Evolutionary conservation across 2,797 vertebrate species (phyloP).

Genomic region (Galaxias olidus): DNA sequence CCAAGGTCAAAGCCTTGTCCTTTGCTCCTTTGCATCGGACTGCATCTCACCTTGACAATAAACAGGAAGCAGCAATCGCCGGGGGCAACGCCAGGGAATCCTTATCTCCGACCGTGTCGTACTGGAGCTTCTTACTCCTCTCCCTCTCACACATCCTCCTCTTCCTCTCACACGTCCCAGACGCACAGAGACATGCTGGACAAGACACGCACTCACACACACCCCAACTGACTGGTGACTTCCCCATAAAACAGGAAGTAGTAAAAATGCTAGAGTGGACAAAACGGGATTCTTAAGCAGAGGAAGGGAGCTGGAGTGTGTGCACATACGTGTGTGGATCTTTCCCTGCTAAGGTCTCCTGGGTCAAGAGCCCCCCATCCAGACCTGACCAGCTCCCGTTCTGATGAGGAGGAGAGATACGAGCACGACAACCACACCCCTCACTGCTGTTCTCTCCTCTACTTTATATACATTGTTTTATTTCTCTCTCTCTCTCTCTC

Average conservation of each 20-base stretch:
- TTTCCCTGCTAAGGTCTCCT: conserved; percentile 4
- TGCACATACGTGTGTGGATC: conserved; percentile 13
- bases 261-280: conserved; percentile 8
- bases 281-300: conserved; percentile 15
- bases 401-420: too few species aligned
- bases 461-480: too few species aligned
- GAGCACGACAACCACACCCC: too few species aligned
- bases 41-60: conserved; percentile 59
- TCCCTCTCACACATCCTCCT: conserved; percentile 23
- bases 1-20: conserved; percentile 47
- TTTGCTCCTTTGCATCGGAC: conserved; percentile 57
- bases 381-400: conserved; percentile 1
- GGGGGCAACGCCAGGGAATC: conserved; percentile 23
- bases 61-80: conserved; percentile 78
- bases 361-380: conserved; percentile 12
- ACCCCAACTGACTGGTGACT: conserved; percentile 23
- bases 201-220: conserved; percentile 31
- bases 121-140: neutral
- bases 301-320: conserved; percentile 24
- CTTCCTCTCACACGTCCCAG: conserved; percentile 33
- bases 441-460: too few species aligned
- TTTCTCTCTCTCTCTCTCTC: too few species aligned
- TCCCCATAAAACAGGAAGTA: conserved; percentile 33
- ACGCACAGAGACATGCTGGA: conserved; percentile 1
- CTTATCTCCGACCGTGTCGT: conserved; percentile 43